Evolutionary conservation across 2,113 vertebrate species (phyloP).

Genomic region (Heloderma charlesbogerti): DNA sequence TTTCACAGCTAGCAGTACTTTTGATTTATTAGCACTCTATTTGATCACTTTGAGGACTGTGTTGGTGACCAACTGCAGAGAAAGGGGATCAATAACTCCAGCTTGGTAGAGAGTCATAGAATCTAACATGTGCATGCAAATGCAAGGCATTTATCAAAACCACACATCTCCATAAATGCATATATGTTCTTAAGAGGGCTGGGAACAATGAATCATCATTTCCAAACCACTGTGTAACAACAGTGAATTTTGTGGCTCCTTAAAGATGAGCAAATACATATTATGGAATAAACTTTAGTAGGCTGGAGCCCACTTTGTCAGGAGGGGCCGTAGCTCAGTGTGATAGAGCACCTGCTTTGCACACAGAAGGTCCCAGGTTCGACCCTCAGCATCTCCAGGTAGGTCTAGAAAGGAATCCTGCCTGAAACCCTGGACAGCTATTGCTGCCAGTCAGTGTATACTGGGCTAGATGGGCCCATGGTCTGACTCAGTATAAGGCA

Average conservation of each 20-base stretch:
- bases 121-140: background rate
- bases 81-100: background rate
- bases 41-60: background rate
- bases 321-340: too few species aligned
- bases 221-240: background rate
- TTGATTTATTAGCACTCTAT: background rate
- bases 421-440: too few species aligned
- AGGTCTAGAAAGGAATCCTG: too few species aligned
- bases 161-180: background rate
- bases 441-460: too few species aligned
- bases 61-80: background rate
- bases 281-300: background rate
- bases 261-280: background rate
- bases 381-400: too few species aligned
- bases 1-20: background rate
- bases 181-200: background rate
- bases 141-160: background rate
- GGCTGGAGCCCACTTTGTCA: background rate
- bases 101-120: background rate
- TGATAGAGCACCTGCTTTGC: too few species aligned
- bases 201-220: background rate
- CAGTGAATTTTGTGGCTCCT: background rate
- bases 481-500: too few species aligned
- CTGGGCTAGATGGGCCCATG: too few species aligned
- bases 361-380: too few species aligned